Evolutionary conservation across 1,140 invertebrate genomes (phyloP).

Genomic region (Druon quercuslanigerum): DNA sequence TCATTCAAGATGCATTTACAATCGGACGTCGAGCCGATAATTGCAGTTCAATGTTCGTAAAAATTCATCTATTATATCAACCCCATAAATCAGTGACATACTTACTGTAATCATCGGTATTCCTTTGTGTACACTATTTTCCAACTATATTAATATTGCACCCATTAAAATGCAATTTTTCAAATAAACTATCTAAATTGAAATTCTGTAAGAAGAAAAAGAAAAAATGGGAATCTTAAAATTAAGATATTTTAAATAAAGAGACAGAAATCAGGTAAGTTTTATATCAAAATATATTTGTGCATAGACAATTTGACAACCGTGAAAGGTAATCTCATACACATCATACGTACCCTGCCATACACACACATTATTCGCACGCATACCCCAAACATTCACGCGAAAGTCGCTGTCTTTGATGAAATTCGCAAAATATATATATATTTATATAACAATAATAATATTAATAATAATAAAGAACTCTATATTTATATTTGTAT

Average conservation of each 20-base stretch:
- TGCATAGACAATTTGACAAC: slow-evolving; percentile 75
- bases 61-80: not conserved
- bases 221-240: not conserved
- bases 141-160: not conserved
- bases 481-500: slow-evolving; percentile 37
- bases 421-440: slow-evolving; percentile 35
- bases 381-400: slow-evolving; percentile 38
- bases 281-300: slow-evolving; percentile 78
- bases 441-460: slow-evolving; percentile 42
- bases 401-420: slow-evolving; percentile 32
- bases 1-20: slow-evolving; percentile 10
- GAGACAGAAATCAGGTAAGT: slow-evolving; percentile 51
- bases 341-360: slow-evolving; percentile 63
- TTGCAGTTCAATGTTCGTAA: slow-evolving; percentile 13
- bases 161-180: too few relatives aligned
- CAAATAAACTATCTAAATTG: not conserved
- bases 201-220: slow-evolving; percentile 6
- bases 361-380: slow-evolving; percentile 49
- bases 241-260: slow-evolving; percentile 44
- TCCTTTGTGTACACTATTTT: not conserved
- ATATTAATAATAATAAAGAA: slow-evolving; percentile 36
- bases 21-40: not conserved
- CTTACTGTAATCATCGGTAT: not conserved
- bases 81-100: not conserved
- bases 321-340: slow-evolving; percentile 72